phyloP scores from a whole-genome alignment of 2,113 vertebrate genomes.

The Smithornis capensis region DNA sequence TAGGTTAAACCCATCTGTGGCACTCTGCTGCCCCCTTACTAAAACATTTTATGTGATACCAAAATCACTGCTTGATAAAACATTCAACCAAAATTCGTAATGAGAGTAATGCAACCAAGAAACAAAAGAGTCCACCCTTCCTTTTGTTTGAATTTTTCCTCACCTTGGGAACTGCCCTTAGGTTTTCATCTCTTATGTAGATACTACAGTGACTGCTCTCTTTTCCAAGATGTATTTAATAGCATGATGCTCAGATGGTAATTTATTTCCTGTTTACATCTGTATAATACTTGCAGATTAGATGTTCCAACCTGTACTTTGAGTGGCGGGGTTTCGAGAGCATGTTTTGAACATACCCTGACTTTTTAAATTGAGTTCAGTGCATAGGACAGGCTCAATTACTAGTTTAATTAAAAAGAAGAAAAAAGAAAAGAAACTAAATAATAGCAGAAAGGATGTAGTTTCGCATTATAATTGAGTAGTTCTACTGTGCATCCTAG shows the following conservation, averaged over 20 bases:
- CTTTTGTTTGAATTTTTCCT: neutral
- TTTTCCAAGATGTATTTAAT: neutral
- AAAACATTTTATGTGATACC: neutral
- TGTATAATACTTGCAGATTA: conserved; percentile 8
- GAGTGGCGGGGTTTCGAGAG: neutral
- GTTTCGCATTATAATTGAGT: neutral
- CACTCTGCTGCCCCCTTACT: neutral
- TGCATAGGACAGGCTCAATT: neutral
- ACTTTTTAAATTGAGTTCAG: conserved; percentile 35
- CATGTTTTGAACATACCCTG: neutral
- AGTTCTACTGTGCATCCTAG: neutral
- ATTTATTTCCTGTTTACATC: neutral
- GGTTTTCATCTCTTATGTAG: neutral
- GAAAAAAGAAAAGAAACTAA: neutral
- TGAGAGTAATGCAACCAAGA: neutral
- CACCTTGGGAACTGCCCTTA: neutral
- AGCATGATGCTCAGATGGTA: neutral
- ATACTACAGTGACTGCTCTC: neutral
- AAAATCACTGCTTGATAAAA: neutral
- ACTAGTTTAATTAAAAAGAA: neutral
- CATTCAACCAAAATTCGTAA: neutral
- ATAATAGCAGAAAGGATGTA: neutral
- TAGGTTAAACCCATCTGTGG: neutral
- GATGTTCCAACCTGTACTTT: neutral
- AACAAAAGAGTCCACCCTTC: neutral